Conservation (phyloP, 2,797 vertebrate genomes). For the Coreius guichenoti region DNA sequence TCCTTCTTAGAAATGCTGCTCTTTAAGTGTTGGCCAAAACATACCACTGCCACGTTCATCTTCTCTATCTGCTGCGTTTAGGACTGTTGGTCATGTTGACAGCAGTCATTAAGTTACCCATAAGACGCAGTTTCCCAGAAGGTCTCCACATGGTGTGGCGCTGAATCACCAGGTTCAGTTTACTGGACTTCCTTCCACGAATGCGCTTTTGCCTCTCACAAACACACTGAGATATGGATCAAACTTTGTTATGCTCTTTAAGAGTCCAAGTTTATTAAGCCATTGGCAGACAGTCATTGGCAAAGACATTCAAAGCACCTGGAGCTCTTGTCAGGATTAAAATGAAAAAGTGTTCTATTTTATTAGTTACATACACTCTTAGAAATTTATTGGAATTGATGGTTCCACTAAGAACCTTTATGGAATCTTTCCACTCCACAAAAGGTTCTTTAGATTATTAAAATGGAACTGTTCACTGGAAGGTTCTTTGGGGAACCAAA, state of each 20-base stretch:
- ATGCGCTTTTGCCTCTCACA: conserved; percentile 18
- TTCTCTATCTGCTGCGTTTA: conserved; percentile 22
- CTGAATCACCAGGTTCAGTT: conserved; percentile 56
- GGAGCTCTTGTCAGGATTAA: background rate
- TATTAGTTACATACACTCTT: background rate
- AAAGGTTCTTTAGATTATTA: background rate
- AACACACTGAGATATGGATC: conserved; percentile 5
- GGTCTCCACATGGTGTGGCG: conserved; percentile 53
- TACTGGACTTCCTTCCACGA: conserved; percentile 54
- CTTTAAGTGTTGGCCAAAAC: conserved; percentile 38
- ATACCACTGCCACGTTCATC: conserved; percentile 28
- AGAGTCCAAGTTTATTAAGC: background rate
- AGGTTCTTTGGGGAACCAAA: background rate
- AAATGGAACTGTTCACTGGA: background rate
- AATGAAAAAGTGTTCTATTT: background rate
- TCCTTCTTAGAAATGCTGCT: conserved; percentile 22
- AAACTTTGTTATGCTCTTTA: background rate
- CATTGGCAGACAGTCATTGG: background rate
- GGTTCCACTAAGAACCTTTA: too few relatives aligned
- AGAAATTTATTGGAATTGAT: background rate
- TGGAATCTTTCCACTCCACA: background rate
- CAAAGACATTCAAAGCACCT: background rate
- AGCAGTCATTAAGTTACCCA: conserved; percentile 46
- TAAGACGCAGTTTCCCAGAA: conserved; percentile 55
- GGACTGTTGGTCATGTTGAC: conserved; percentile 22